These are phyloP conservation scores for Onychomys arenicola DNA, from an alignment of 2,797 vertebrate species.

Conservation along the genomic window DNA sequence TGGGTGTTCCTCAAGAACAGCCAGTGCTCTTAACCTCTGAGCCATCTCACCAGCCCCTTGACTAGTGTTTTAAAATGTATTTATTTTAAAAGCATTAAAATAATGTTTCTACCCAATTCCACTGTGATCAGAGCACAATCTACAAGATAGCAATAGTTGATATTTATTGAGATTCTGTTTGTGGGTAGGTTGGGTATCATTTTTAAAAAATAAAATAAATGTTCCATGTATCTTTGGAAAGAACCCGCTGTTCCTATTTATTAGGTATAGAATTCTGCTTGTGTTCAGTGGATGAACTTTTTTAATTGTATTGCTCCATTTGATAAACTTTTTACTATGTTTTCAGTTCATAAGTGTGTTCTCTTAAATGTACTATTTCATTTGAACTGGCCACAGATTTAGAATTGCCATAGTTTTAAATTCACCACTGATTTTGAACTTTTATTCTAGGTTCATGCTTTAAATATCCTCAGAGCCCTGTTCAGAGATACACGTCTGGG, in stretches of 20 bases:
- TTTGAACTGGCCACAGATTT: not conserved
- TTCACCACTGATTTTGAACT: conserved; percentile 44
- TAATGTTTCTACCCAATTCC: not conserved
- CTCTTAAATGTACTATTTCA: conserved; percentile 45
- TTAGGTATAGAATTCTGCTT: not conserved
- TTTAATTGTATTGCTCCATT: not conserved
- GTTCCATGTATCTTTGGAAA: not conserved
- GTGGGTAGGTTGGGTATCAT: conserved; percentile 30
- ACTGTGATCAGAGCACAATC: conserved; percentile 30
- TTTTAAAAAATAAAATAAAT: conserved; percentile 44
- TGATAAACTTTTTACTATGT: not conserved
- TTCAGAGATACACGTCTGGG: conserved; percentile 96
- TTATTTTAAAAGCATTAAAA: not conserved
- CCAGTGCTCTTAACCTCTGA: not conserved
- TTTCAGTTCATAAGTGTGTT: not conserved
- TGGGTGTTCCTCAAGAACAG: not conserved
- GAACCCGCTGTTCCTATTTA: not conserved
- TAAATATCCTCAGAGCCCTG: conserved; percentile 96
- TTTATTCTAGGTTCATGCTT: conserved; percentile 93
- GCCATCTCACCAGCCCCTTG: not conserved
- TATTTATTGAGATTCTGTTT: conserved; percentile 50
- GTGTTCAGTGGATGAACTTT: not conserved
- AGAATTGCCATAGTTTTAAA: conserved; percentile 28
- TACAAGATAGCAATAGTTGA: conserved; percentile 8
- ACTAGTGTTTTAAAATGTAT: conserved; percentile 37